Evolutionary conservation across 1,140 invertebrate genomes (phyloP).

Genomic region (Ctenoplectra terminalis): DNA sequence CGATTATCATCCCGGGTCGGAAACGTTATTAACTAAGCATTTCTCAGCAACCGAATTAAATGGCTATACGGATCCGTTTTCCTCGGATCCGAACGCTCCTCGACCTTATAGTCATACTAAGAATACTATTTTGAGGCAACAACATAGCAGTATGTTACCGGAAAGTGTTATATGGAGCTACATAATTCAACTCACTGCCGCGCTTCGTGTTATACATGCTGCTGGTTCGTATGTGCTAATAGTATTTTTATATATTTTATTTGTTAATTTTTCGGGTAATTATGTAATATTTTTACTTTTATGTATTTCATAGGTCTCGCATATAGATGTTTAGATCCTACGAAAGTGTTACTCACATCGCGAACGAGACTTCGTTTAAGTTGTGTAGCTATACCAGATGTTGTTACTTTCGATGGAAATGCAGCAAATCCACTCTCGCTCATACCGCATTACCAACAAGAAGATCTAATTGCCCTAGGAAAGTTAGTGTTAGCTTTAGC

Average conservation of each 20-base stretch:
- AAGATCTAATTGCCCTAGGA: conserved; percentile 96
- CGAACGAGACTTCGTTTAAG: conserved; percentile 90
- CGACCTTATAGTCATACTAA: conserved; percentile 92
- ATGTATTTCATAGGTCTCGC: conserved; percentile 83
- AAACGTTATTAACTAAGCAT: conserved; percentile 94
- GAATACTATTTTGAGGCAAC: conserved; percentile 88
- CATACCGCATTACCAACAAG: conserved; percentile 93
- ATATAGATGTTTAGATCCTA: conserved; percentile 93
- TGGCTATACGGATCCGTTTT: conserved; percentile 92
- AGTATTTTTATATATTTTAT: conserved; percentile 1
- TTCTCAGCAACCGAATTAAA: conserved; percentile 88
- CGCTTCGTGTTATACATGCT: conserved; percentile 94
- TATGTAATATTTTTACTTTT: neutral
- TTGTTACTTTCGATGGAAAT: conserved; percentile 91
- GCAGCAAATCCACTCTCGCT: conserved; percentile 86
- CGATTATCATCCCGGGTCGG: conserved; percentile 96
- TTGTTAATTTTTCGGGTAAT: neutral
- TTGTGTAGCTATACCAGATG: conserved; percentile 92
- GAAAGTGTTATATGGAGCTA: conserved; percentile 97
- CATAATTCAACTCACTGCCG: conserved; percentile 97
- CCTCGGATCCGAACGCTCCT: conserved; percentile 91
- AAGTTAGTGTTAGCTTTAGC: conserved; percentile 95
- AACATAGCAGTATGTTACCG: conserved; percentile 90
- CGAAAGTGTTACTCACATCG: conserved; percentile 93
- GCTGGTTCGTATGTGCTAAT: conserved; percentile 82